Evolutionary conservation across 2,113 vertebrate species (phyloP), one percentile per base, ranked within the genome.

Genomic region (Malurus alboscapulatus): DNA sequence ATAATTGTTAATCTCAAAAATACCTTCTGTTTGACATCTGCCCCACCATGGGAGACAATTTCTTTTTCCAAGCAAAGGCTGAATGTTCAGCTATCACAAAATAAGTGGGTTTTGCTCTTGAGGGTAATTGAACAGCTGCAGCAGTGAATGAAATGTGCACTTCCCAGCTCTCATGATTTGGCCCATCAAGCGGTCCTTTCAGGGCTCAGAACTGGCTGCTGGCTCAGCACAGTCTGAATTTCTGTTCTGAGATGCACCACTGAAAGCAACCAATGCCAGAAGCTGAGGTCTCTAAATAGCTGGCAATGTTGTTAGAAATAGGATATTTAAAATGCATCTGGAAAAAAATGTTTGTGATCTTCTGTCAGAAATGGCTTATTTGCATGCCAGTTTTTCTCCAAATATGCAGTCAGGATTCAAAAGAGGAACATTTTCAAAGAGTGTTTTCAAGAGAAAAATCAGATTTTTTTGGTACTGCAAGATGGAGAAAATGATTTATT

Each of bases 311-410:
- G 74, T 62, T 87, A 71, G 71, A 87, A 94, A 92, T 38, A 69
- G 67, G 40, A 87, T 74, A 88, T 80, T 91, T 91, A 47, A 77
- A 94, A 95, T 67, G 87, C 54, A 84, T 83, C 67, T 86, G 82
- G 55, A 45, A 86, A 91, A 91, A 88, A 77, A 48, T 9, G 17
- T 36, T 91, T 74, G 38, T 34, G 72, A 90, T 68, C 11, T 44
- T 87, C 48, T 67, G 29, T 90, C 72, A 95, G 47, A 90, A 89
- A 59, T 36, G 12, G 19, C 59, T 90, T 80, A 59, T 85, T 80
- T 77, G 34, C n/a, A 45, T 53, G 27, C 34, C 54, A 73, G 12
- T 57, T 94, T 90, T 81, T 82, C 57, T 90, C 44, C 45, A 91
- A 75, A 36, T 73, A 59, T 19, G 21, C 53, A 75, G 48, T 59